Evolutionary conservation across 2,113 vertebrate species (phyloP), one percentile per base, ranked within the genome.

Genomic region (Erythrocercus mccallii): DNA sequence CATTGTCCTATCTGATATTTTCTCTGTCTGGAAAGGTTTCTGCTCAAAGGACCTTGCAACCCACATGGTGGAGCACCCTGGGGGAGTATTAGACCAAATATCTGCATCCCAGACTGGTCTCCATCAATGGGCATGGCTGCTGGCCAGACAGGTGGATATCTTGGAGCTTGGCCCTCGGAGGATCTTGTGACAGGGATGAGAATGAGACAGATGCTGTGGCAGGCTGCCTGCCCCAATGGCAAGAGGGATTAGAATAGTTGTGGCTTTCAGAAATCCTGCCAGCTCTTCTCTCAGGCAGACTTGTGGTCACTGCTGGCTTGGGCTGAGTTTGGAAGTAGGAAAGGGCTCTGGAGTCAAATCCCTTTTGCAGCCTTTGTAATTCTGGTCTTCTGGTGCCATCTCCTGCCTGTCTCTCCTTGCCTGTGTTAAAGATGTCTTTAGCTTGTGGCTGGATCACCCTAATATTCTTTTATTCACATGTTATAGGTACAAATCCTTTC

Each of bases 321-420:
- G 25, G 23, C 79, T 82, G 58, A n/a, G 18, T 79, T 94, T 92
- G 54, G 45, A 53, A 82, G 40, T 44, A 85, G 31, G 22, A 86
- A 54, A 73, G 51, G 42, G 20, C 45, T 71, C 27, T 66, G 23
- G 35, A 94, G 18, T 44, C 3, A 10, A 81, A 83, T 47, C 20
- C 38, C 3, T 4, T 64, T 44, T 85, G 23, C 45, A 82, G n/a
- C 15, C 48, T 79, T 76, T 23, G 7, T 76, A 91, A 93, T 85
- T 94, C 74, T 95, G 71, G 57, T 95, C 85, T 90, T 6, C 0
- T 76, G 88, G 90, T 96, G 96, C 94, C 95, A 96, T 47, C 95
- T 97, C 76, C 95, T 95, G 95, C 88, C 88, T 83, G 62, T 33
- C 19, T 93, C 33, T 96, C 62, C 38, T 85, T 90, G 81, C 23